Base-by-base conservation (phyloP, 2,797 vertebrate species). In the Brachyrhaphis roseni region DNA sequence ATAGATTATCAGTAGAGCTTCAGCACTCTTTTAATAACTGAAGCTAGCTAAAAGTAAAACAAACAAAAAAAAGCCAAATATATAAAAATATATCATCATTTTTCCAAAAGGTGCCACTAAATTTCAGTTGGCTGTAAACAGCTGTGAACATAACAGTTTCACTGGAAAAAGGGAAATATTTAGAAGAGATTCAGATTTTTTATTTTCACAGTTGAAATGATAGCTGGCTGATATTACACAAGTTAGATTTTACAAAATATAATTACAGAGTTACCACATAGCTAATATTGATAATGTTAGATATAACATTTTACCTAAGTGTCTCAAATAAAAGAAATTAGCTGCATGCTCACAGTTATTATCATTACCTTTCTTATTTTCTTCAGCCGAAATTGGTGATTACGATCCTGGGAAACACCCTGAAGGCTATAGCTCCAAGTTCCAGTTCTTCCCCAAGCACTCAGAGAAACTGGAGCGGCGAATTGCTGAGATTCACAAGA, bases 391-490 rank as follows among this genome's bases (percentile, higher is more conserved):
- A 93, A 99, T 99, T 4, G 98, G 98, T 15, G 98, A 99, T 94
- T 98, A 99, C 0, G 98, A 99, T 90, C 97, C 98, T 0, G 98
- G 98, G n/a, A 99, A 99, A 91, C 98, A 99, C 84, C 98, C 98
- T 0, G 98, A 99, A 84, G 98, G 98, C 80, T 99, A 99, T 96
- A 98, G 98, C 93, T 99, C 98, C 93, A 99, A 99, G 94, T 99
- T 99, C 95, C 98, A 99, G 91, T 99, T 99, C 93, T 99, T 99
- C 86, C 98, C 98, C 26, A 99, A 98, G 72, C 98, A 99, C 91
- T 99, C 98, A 0, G 98, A 99, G 93, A 98, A 98, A 90, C 94
- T 99, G 93, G 98, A 99, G 91, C 96, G 96, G 78, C 96, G 97
- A 80, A 99, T 99, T 28, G 97, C 98, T 0, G 98, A 99, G 82